Evolutionary conservation across 2,888 invertebrate species (phyloP), one percentile per base, ranked within the genome.

Genomic region (Cephus nigrinus): DNA sequence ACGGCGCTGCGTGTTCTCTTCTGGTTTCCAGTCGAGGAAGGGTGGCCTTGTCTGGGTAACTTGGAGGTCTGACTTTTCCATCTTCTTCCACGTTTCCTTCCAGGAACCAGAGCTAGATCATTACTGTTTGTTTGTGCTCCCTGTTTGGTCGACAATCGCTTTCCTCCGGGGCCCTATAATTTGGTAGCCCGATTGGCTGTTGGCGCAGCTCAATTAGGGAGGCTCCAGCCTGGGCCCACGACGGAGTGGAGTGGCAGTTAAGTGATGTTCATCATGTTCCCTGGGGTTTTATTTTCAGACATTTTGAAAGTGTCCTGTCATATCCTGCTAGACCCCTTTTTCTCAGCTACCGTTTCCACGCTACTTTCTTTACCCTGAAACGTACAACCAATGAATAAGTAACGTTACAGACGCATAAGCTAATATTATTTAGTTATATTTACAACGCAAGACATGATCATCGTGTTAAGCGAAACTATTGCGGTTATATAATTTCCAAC

Each of bases 261-360:
- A 36, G 74, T 71, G 71, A 71, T 74, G 73, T 82, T 74, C 68
- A 55, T 55, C 55, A 72, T 73, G 74, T 75, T 80, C 36, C 73
- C 72, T 31, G 68, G 40, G 77, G 79, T 84, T 82, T 85, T 79
- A 79, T 84, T 86, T 82, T 81, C 72, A 69, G 75, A 73, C 79
- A 80, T 84, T 85, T 78, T 31, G 83, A 89, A 88, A 88, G 75
- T 85, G 86, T 83, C 84, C 74, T 80, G 88, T 89, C 89, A 89
- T 86, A 86, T 89, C 87, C 88, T 85, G 87, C 82, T 40, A 68
- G 74, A 33, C 31, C 23, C 55, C 55, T 55, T 71, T 71, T 31
- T 71, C 71, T 71, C 31, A 5, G 71, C 71, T 33, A 33, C 33
- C 71, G 71, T 71, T 71, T 71, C 33, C 31, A 71, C 71, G 0